A percentile compares a stretch with the other conserved stretches of the same genome.
These are phyloP conservation scores for Oxycera nigricornis DNA, from an alignment of 2,888 invertebrate genomes.

Conservation along the genomic window DNA sequence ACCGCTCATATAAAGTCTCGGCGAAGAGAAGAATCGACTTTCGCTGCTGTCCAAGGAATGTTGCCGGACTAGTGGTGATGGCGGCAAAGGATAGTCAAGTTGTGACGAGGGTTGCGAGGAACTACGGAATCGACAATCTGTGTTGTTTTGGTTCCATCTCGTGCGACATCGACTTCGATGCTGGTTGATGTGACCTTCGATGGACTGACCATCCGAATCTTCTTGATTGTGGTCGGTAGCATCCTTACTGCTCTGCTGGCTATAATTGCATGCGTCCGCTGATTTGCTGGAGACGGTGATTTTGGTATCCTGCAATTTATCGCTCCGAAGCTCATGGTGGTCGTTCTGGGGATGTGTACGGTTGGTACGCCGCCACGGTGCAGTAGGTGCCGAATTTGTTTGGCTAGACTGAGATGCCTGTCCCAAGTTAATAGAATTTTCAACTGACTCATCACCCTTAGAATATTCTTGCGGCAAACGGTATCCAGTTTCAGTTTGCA, in stretches of 20 bases:
- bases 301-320: neutral
- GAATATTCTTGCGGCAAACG: neutral
- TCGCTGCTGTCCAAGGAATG: slow-evolving; percentile 43
- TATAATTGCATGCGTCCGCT: neutral
- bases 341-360: neutral
- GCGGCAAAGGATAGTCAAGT: neutral
- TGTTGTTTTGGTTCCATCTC: neutral
- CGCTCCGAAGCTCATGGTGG: neutral
- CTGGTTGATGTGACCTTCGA: neutral
- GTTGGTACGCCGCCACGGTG: neutral
- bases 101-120: slow-evolving; percentile 31
- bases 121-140: slow-evolving; percentile 34
- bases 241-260: neutral
- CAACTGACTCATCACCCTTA: neutral
- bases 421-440: too few species aligned
- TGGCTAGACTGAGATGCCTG: neutral
- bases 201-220: neutral
- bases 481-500: neutral
- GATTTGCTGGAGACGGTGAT: neutral
- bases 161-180: slow-evolving; percentile 19
- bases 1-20: slow-evolving; percentile 40
- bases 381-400: neutral
- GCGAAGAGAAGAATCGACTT: slow-evolving; percentile 44
- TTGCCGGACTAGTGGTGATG: slow-evolving; percentile 31
- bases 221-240: neutral